Evolutionary conservation across 1,140 invertebrate species (phyloP).

Genomic region (Leucophenga varia): DNA sequence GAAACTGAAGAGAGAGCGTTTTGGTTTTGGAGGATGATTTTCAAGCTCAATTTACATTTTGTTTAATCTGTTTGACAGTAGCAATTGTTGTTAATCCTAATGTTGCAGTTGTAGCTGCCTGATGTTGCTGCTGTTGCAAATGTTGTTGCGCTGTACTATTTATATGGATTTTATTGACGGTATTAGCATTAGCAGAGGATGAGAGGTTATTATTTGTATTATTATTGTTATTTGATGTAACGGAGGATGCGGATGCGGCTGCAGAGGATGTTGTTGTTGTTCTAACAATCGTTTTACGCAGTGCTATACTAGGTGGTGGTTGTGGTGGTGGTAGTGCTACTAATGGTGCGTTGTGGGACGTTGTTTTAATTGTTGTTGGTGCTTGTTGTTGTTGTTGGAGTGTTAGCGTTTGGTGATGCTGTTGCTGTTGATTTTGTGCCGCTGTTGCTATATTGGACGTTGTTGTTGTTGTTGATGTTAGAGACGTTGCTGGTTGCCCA

Average conservation of each 20-base stretch:
- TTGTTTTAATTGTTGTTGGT: no score
- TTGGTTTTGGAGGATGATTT: no score
- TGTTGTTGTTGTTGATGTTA: conserved; percentile 30
- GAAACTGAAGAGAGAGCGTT: no score
- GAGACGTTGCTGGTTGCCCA: conserved; percentile 57
- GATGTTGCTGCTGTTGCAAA: conserved; percentile 34
- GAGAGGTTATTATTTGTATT: conserved; percentile 25
- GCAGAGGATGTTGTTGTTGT: conserved; percentile 49
- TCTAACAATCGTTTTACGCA: conserved; percentile 61
- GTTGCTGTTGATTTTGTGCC: conserved; percentile 15
- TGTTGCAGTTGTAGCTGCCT: conserved; percentile 27
- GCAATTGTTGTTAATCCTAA: conserved; percentile 39
- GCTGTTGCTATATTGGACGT: conserved; percentile 14
- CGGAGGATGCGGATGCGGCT: conserved; percentile 38
- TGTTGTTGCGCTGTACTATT: no score
- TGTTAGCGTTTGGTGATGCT: conserved; percentile 20
- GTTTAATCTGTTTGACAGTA: conserved; percentile 55
- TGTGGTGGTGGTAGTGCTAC: conserved; percentile 31
- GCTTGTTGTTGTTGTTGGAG: conserved; percentile 32
- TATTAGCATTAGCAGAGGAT: conserved; percentile 20
- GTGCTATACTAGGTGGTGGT: conserved; percentile 58
- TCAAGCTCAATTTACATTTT: conserved; percentile 56
- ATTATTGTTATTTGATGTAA: conserved; percentile 24
- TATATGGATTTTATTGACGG: conserved; percentile 31
- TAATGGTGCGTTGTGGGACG: no score